A percentile compares a stretch with the other conserved stretches of the same genome.
These are phyloP conservation scores for Amphipoea lucens DNA, from an alignment of 2,888 invertebrate species.

Conservation along the genomic window DNA sequence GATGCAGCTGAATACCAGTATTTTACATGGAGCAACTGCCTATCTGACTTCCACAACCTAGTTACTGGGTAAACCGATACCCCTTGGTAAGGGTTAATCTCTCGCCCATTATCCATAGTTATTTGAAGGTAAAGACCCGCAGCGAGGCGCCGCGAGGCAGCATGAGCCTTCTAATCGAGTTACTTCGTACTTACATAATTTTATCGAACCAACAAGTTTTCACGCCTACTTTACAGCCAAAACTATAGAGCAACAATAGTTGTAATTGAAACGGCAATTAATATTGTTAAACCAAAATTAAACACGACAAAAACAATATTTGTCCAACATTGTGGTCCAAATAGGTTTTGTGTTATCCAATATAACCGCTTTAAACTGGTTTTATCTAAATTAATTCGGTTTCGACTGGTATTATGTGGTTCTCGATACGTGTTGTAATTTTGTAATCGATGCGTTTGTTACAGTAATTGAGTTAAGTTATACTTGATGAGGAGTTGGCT, in stretches of 20 bases:
- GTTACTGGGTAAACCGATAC: too few relatives aligned
- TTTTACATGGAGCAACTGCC: too few relatives aligned
- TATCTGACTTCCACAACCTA: too few relatives aligned
- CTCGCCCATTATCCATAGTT: too few relatives aligned
- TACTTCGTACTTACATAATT: neutral
- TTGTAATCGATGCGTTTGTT: conserved; percentile 40
- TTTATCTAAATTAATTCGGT: conserved; percentile 60
- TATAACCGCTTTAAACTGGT: conserved; percentile 45
- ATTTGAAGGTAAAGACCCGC: too few relatives aligned
- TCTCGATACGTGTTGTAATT: conserved; percentile 47
- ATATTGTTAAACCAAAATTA: conserved; percentile 23
- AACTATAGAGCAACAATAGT: neutral
- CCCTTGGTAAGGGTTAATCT: too few relatives aligned
- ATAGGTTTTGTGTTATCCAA: conserved; percentile 35
- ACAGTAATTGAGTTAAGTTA: conserved; percentile 20
- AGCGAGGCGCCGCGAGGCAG: too few relatives aligned
- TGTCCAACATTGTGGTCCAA: conserved; percentile 24
- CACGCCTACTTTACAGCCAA: neutral
- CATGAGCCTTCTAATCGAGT: neutral
- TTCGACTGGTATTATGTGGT: conserved; percentile 50
- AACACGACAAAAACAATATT: conserved; percentile 51
- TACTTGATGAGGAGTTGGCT: conserved; percentile 5
- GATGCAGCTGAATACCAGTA: too few relatives aligned
- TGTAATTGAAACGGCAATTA: conserved; percentile 38
- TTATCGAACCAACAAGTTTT: neutral